Conservation (phyloP, 2,113 vertebrate species). For the Rhadina sibilatrix region DNA sequence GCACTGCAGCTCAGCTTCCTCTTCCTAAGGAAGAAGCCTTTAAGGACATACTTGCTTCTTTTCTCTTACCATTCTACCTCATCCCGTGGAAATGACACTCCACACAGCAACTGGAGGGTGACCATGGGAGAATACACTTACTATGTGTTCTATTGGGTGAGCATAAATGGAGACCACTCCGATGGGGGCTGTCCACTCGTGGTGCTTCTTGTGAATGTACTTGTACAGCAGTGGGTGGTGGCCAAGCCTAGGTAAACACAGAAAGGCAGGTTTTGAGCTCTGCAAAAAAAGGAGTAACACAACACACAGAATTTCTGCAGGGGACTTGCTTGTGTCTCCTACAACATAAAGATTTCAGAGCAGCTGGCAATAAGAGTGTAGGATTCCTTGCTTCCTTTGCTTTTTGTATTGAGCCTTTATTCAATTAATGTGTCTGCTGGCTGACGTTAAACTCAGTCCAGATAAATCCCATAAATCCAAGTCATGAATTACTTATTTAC, state of each 20-base stretch:
- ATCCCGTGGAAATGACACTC: not conserved
- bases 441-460: not conserved
- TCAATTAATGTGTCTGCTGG: not conserved
- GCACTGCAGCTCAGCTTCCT: not conserved
- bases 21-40: not conserved
- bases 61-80: not conserved
- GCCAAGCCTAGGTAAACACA: slow-evolving; percentile 75
- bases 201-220: slow-evolving; percentile 90
- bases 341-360: not conserved
- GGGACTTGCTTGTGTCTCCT: not conserved
- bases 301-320: not conserved
- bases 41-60: not conserved
- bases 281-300: not conserved
- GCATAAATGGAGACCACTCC: slow-evolving; percentile 84
- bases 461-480: not conserved
- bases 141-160: slow-evolving; percentile 89
- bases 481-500: not conserved
- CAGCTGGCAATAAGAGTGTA: not conserved
- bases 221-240: slow-evolving; percentile 88
- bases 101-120: not conserved
- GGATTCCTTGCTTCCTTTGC: not conserved
- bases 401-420: not conserved
- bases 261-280: not conserved
- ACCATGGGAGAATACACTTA: slow-evolving; percentile 54
- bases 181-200: slow-evolving; percentile 93